Base-by-base conservation (phyloP, 2,888 invertebrate genomes). In the Calameuta pallipes region DNA sequence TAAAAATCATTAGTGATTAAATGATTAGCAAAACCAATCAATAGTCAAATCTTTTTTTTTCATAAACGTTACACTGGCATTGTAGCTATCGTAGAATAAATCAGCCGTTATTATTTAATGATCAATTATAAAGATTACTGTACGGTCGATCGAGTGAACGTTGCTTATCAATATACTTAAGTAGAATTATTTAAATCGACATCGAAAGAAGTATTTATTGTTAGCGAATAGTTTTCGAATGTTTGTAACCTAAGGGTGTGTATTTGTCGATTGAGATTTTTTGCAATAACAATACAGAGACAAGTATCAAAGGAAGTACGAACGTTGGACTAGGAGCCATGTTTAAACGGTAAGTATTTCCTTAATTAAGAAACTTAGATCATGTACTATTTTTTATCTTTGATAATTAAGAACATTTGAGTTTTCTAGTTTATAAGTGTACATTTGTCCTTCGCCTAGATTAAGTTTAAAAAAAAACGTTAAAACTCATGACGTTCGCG, bases 201-300 rank as follows among this genome's bases (percentile, higher is more conserved):
- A 78, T 78, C 78, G 78, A 78, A 78, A 31, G 68, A 75, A 78
- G 73, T 78, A 78, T 78, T 78, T 78, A 78, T 78, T 78, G 68
- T 76, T 78, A 78, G 75, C 36, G 33, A 73, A 76, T 78, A 78
- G 68, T 71, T 78, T 70, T 71, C 23, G 23, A 56, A 56, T 56
- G n/a, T 33, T 71, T 71, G 15, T 71, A 34, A 71, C 23, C 23
- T 34, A 74, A 74, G 35, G 74, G 4, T 36, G 34, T 36, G 74
- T 36, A 34, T 74, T 30, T 34, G 74, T 37, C 35, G 15, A 34
- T 74, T 31, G 33, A 71, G 34, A 71, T 71, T 71, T 71, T 71
- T 56, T 56, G 56, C 56, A 56, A 56, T 56, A 56, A 56, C 56
- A 56, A 56, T 56, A 56, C 56, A 56, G 56, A 56, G 56, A 56